These are phyloP conservation scores for Mythimna loreyi DNA, from an alignment of 2,888 invertebrate species.

Conservation along the genomic window DNA sequence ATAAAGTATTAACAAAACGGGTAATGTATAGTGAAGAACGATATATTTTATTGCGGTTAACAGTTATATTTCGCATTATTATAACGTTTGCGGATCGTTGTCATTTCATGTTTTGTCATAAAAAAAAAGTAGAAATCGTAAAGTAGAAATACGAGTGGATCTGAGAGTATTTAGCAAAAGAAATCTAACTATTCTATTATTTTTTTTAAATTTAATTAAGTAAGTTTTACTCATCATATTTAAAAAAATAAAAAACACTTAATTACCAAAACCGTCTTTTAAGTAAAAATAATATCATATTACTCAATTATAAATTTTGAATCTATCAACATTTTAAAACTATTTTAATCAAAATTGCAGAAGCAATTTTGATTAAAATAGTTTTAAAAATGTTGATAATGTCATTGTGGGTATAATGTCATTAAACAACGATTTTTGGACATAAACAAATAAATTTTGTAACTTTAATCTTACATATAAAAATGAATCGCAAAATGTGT, in stretches of 20 bases:
- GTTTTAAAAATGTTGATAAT: too few species aligned
- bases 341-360: neutral
- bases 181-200: neutral
- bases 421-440: too few species aligned
- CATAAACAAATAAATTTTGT: too few species aligned
- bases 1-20: slow-evolving; percentile 56
- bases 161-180: slow-evolving; percentile 19
- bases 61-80: slow-evolving; percentile 49
- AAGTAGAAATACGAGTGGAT: slow-evolving; percentile 1
- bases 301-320: neutral
- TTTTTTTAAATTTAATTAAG: slow-evolving; percentile 10
- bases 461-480: too few species aligned
- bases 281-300: neutral
- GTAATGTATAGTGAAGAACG: slow-evolving; percentile 65
- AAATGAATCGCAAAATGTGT: too few species aligned
- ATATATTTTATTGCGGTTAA: slow-evolving; percentile 52
- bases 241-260: too few species aligned
- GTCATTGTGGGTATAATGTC: too few species aligned
- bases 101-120: slow-evolving; percentile 42
- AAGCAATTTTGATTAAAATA: too few species aligned
- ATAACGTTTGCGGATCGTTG: slow-evolving; percentile 31
- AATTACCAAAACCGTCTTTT: neutral
- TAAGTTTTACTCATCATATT: neutral
- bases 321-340: neutral
- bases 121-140: slow-evolving; percentile 34